A percentile compares a stretch with the other conserved stretches of the same genome.
phyloP scores from a whole-genome alignment of 2,888 invertebrate species.

The Itoplectis maculator region DNA sequence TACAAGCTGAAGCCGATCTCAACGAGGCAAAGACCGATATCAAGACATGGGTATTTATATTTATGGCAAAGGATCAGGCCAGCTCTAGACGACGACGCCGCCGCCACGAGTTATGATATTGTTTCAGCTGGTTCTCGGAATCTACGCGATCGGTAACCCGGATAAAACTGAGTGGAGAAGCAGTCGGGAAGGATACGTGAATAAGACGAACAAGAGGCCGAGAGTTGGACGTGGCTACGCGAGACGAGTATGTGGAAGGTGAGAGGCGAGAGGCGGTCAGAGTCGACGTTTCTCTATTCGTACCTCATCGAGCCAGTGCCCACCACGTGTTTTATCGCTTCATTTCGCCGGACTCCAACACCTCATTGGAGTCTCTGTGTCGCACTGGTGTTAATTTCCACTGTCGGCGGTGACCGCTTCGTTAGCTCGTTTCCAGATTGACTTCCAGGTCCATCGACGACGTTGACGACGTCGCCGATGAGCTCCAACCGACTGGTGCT shows the following conservation, averaged over 20 bases:
- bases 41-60: constrained; percentile 78
- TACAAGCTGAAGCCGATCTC: constrained; percentile 50
- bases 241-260: constrained; percentile 48
- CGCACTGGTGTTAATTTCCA: constrained; percentile 64
- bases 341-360: constrained; percentile 76
- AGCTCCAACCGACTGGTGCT: constrained; percentile 28
- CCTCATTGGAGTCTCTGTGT: constrained; percentile 30
- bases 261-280: constrained; percentile 59
- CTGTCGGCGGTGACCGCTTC: constrained; percentile 73
- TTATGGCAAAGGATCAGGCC: constrained; percentile 80
- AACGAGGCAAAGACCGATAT: constrained; percentile 63
- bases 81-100: constrained; percentile 23
- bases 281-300: constrained; percentile 62
- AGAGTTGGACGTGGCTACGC: no score
- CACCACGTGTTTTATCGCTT: constrained; percentile 81
- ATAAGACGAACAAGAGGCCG: constrained; percentile 68
- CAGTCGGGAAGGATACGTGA: constrained; percentile 37
- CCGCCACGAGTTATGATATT: constrained; percentile 84
- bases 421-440: constrained; percentile 68
- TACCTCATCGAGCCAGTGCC: constrained; percentile 67
- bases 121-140: constrained; percentile 83
- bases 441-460: constrained; percentile 63
- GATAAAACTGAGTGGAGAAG: constrained; percentile 80
- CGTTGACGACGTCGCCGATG: constrained; percentile 25
- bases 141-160: constrained; percentile 84